Percentiles rank a stretch among this genome's conserved stretches.
Evolutionary conservation across 2,113 vertebrate genomes (phyloP).

Genomic region (Dromaius novaehollandiae): DNA sequence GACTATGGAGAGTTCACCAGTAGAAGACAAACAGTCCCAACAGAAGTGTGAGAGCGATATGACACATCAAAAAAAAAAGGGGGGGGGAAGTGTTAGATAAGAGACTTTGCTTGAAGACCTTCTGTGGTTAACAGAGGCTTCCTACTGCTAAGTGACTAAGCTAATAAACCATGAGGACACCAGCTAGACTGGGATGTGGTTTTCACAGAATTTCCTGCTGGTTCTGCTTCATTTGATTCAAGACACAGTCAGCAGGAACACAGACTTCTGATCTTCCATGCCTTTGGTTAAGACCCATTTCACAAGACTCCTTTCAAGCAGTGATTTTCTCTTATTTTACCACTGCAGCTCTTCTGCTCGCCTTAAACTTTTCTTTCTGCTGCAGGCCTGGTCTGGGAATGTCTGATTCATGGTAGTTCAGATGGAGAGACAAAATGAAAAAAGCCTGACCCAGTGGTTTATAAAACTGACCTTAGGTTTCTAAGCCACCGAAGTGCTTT

Average conservation of each 20-base stretch:
- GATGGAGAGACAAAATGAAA: background rate
- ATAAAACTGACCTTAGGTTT: background rate
- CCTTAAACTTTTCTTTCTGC: background rate
- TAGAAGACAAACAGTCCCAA: background rate
- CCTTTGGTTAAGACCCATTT: background rate
- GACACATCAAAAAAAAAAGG: background rate
- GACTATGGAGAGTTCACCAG: background rate
- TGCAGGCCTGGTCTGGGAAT: background rate
- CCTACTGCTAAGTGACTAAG: background rate
- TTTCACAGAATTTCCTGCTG: background rate
- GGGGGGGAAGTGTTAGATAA: background rate
- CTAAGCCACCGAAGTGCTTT: background rate
- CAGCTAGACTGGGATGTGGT: background rate
- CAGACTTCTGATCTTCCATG: background rate
- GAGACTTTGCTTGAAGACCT: background rate
- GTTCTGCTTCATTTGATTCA: background rate
- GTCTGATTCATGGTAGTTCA: background rate
- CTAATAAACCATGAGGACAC: background rate
- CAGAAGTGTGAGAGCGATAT: background rate
- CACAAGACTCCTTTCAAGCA: background rate
- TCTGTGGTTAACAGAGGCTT: background rate
- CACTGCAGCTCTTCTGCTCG: background rate
- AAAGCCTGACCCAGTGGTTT: background rate
- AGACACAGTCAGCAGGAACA: background rate
- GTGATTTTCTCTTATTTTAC: background rate